These are phyloP conservation scores for Tenualosa thibaudeaui DNA, from an alignment of 2,797 vertebrate species.

Conservation along the genomic window DNA sequence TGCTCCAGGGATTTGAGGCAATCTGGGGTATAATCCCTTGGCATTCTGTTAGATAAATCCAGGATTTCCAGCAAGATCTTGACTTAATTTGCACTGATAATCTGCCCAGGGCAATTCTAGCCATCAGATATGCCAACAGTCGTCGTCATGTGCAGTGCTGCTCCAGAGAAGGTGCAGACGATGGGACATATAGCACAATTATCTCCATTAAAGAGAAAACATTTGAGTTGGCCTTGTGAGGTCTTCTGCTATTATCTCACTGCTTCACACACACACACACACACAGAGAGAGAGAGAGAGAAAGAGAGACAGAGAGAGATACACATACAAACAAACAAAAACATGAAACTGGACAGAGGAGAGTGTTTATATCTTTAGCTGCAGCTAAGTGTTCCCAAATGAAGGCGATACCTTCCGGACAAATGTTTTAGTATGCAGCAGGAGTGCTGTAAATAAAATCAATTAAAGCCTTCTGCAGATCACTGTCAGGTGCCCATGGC, in stretches of 20 bases:
- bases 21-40: slow-evolving; percentile 53
- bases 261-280: slow-evolving; percentile 10
- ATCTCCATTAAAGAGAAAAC: background rate
- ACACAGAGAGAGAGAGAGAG: background rate
- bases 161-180: background rate
- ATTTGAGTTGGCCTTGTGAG: background rate
- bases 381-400: slow-evolving; percentile 8
- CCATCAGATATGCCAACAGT: slow-evolving; percentile 34
- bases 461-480: slow-evolving; percentile 56
- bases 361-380: slow-evolving; percentile 24
- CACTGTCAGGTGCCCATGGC: slow-evolving; percentile 53
- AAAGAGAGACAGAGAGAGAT: background rate
- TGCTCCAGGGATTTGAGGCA: slow-evolving; percentile 55
- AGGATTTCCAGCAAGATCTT: slow-evolving; percentile 55
- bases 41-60: slow-evolving; percentile 53
- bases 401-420: background rate
- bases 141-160: background rate
- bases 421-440: slow-evolving; percentile 40
- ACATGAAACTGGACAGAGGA: background rate
- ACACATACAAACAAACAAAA: background rate
- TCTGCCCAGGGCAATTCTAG: slow-evolving; percentile 45
- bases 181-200: background rate
- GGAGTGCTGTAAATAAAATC: slow-evolving; percentile 55
- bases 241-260: background rate
- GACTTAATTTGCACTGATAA: slow-evolving; percentile 59